phyloP scores from a whole-genome alignment of 2,888 invertebrate genomes.

The Danaus chrysippus region DNA sequence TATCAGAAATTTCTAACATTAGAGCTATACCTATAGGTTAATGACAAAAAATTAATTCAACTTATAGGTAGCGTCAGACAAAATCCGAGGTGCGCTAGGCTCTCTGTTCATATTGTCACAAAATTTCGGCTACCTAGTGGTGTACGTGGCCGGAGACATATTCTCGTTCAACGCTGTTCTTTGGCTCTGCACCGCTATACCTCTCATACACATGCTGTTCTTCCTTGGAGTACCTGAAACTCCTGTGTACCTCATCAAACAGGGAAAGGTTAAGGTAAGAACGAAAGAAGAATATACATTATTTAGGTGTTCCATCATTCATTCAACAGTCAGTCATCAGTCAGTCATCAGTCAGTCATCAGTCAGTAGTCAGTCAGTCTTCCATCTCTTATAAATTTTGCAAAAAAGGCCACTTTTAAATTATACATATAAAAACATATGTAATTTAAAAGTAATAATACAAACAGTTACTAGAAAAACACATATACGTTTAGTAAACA shows the following conservation, averaged over 20 bases:
- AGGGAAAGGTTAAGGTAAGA: conserved; percentile 65
- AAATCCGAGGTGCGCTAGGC: conserved; percentile 67
- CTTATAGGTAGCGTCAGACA: conserved; percentile 65
- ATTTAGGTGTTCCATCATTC: background rate
- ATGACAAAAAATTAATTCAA: no score
- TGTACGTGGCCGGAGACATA: conserved; percentile 66
- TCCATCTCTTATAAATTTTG: no score
- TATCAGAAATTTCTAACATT: no score
- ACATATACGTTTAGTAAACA: no score
- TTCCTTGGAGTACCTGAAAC: conserved; percentile 73
- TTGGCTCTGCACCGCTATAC: conserved; percentile 67
- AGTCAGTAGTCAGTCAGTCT: no score
- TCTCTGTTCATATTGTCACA: conserved; percentile 71
- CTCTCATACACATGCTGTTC: conserved; percentile 54
- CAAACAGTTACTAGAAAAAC: no score
- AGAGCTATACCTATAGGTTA: no score
- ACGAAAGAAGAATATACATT: background rate
- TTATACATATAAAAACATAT: no score
- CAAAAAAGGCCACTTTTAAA: no score
- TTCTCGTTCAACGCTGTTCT: conserved; percentile 60
- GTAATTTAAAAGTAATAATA: no score
- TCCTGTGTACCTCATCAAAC: conserved; percentile 68
- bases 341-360: no score
- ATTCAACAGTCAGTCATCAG: no score
- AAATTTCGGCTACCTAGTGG: conserved; percentile 68